Conservation (phyloP, 92 coral and sea anemone genomes). For the Isaurus tuberculatus region DNA sequence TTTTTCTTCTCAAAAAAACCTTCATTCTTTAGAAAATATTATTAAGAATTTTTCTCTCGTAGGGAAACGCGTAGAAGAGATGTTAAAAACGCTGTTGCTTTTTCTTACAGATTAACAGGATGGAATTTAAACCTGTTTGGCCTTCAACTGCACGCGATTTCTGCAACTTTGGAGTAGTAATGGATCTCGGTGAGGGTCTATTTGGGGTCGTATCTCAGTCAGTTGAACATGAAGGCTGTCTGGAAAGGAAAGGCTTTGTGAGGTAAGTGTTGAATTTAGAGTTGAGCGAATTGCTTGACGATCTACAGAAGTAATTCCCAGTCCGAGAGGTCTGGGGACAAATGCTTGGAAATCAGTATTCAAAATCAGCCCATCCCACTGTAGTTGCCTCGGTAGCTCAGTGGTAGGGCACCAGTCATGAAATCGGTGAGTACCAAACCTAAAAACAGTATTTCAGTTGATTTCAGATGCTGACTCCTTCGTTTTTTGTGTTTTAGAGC, state of each 20-base stretch:
- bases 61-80: background rate
- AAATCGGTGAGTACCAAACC: no score
- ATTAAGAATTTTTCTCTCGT: no score
- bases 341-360: no score
- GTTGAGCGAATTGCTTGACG: no score
- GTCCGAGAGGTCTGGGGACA: no score
- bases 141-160: conserved; percentile 97
- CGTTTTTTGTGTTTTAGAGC: conserved; percentile 65
- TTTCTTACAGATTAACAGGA: conserved; percentile 52
- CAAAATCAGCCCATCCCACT: no score
- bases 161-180: conserved; percentile 62
- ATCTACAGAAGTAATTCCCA: no score
- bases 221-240: conserved; percentile 32
- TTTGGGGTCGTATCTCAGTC: conserved; percentile 33
- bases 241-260: conserved; percentile 17
- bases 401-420: no score
- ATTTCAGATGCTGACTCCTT: no score
- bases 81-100: background rate
- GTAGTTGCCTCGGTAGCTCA: no score
- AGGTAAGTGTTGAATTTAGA: conserved; percentile 24
- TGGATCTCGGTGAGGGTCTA: conserved; percentile 72
- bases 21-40: background rate
- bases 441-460: no score
- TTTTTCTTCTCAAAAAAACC: no score
- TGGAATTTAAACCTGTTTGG: conserved; percentile 94